These are phyloP conservation scores for Drosophila virilis DNA, from an alignment of 1,140 invertebrate genomes.

Conservation along the genomic window DNA sequence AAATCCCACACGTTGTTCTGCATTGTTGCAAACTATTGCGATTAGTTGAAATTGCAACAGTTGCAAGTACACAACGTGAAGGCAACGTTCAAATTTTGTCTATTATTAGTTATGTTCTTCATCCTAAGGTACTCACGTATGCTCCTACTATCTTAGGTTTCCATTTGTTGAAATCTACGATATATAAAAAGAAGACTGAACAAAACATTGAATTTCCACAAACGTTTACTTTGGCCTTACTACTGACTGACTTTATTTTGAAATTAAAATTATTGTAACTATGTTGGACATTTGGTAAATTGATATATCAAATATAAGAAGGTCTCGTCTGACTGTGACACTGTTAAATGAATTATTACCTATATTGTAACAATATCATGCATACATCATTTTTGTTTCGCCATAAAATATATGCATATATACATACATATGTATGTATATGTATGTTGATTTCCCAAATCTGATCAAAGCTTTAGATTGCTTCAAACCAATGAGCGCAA, in stretches of 20 bases:
- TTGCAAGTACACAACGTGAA: conserved; percentile 38
- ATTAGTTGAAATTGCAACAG: conserved; percentile 20
- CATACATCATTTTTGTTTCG: not conserved
- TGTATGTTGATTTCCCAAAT: not conserved
- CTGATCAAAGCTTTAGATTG: not conserved
- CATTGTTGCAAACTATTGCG: conserved; percentile 16
- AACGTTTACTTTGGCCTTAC: conserved; percentile 6
- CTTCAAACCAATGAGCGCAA: not conserved
- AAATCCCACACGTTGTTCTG: conserved; percentile 40
- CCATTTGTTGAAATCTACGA: conserved; percentile 35
- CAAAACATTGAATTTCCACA: conserved; percentile 27
- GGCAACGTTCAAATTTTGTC: conserved; percentile 24
- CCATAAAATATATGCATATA: too few species aligned
- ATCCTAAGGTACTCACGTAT: conserved; percentile 79
- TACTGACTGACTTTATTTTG: conserved; percentile 17
- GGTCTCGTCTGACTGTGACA: conserved; percentile 36
- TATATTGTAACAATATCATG: conserved; percentile 27
- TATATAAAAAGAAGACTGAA: conserved; percentile 30
- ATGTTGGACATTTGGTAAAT: not conserved
- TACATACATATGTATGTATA: too few species aligned
- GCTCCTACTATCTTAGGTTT: conserved; percentile 48
- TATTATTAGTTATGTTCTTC: conserved; percentile 29
- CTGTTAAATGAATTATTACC: conserved; percentile 42
- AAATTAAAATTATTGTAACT: conserved; percentile 19
- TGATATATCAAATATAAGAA: conserved; percentile 13